Evolutionary conservation across 2,113 vertebrate genomes (phyloP).

Genomic region (Seriola quinqueradiata): DNA sequence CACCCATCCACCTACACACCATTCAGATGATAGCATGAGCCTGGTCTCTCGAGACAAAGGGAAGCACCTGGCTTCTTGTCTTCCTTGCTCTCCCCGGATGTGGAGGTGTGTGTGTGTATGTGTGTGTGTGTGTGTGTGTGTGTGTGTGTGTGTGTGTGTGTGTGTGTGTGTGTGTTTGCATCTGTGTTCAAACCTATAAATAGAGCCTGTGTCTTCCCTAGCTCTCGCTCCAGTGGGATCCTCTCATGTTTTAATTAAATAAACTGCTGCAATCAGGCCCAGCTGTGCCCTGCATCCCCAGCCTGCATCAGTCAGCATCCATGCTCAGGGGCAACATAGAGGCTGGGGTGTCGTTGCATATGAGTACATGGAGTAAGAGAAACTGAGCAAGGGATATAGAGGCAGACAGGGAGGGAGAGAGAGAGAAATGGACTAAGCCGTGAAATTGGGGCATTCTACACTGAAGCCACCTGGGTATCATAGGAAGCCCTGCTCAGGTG

Average conservation of each 20-base stretch:
- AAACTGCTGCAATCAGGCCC: slow-evolving; percentile 77
- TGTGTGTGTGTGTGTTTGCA: slow-evolving; percentile 51
- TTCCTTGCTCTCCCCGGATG: slow-evolving; percentile 52
- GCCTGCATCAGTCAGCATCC: slow-evolving; percentile 72
- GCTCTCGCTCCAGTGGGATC: slow-evolving; percentile 73
- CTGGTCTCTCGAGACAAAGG: slow-evolving; percentile 53
- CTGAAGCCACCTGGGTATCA: slow-evolving; percentile 67
- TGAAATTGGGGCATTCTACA: slow-evolving; percentile 69
- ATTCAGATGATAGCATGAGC: slow-evolving; percentile 26
- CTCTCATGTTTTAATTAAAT: slow-evolving; percentile 85
- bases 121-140: slow-evolving; percentile 47
- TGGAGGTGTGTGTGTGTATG: slow-evolving; percentile 58
- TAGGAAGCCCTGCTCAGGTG: slow-evolving; percentile 75
- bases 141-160: slow-evolving; percentile 48
- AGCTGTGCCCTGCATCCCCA: slow-evolving; percentile 79
- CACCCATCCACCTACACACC: neutral
- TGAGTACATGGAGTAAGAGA: slow-evolving; percentile 40
- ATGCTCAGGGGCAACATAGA: slow-evolving; percentile 58
- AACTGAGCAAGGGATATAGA: slow-evolving; percentile 12
- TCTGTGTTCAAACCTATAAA: slow-evolving; percentile 77
- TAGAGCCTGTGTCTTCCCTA: slow-evolving; percentile 75
- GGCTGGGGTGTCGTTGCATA: slow-evolving; percentile 36
- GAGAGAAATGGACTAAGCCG: slow-evolving; percentile 26
- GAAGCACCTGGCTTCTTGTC: slow-evolving; percentile 75
- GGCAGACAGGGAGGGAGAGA: slow-evolving; percentile 16